Base-by-base conservation (phyloP, 2,888 invertebrate species). In the Heliconius cydno region DNA sequence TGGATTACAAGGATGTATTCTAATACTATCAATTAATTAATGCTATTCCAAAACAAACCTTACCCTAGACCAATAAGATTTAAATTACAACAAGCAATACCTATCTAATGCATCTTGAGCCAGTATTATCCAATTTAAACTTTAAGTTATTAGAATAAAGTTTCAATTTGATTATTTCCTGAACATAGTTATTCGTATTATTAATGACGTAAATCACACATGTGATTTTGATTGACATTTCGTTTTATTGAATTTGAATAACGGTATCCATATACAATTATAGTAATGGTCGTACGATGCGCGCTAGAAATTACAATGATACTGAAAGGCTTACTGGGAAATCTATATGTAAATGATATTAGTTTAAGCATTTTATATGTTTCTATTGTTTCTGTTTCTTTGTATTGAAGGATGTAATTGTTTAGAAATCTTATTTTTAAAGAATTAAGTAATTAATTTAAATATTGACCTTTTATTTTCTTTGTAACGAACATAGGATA, bases 151-250 rank as follows among this genome's bases (percentile, higher is more conserved):
- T 12, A 3, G 0, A 12, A 13, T n/a, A 67, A 78, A 60, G 67
- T 9, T 38, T 9, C 60, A 13, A 67, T 57, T 78, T 41, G 22
- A 12, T 28, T 41, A 57, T 25, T 25, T 41, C 4, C 15, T 6
- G 15, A 9, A 9, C 19, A 34, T n/a, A 46, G 46, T 41, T 65
- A 3, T 13, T 65, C 22, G 10, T 71, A 30, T 71, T 38, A 67
- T 73, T 73, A 57, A 67, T 76, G 79, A 79, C 79, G 79, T 79
- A 79, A 79, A 79, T 77, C 71, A 72, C 79, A 74, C 78, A 78
- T 78, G 78, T 76, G 72, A 79, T 77, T 79, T 72, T 79, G 79
- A 79, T 79, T 79, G 79, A 77, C 66, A 79, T 77, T 73, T 73
- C 73, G 66, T 77, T 73, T 76, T 67, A 77, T 79, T 79, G 41